Evolutionary conservation across 2,888 invertebrate genomes (phyloP).

Genomic region (Taenaris catops): DNA sequence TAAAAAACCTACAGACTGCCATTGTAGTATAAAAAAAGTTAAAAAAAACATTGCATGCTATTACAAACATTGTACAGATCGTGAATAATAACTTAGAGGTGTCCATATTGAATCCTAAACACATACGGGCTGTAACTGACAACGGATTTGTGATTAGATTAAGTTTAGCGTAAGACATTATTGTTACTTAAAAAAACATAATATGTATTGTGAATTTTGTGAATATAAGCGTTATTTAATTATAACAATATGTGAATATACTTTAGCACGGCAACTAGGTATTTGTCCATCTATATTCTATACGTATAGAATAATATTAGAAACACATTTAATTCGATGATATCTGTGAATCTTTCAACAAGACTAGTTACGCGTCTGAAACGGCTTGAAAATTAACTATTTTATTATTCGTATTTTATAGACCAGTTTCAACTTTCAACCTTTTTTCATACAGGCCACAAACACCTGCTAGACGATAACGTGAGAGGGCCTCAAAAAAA

Average conservation of each 20-base stretch:
- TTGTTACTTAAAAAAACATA: slow-evolving; percentile 72
- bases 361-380: no score
- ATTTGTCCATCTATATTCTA: slow-evolving; percentile 43
- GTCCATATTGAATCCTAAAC: slow-evolving; percentile 24
- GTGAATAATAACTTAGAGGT: slow-evolving; percentile 2
- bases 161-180: slow-evolving; percentile 50
- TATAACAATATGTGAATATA: slow-evolving; percentile 58
- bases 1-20: slow-evolving; percentile 6
- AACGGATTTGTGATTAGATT: slow-evolving; percentile 74
- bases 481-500: no score
- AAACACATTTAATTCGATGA: not conserved
- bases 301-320: slow-evolving; percentile 15
- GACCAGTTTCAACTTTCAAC: no score
- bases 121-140: slow-evolving; percentile 70
- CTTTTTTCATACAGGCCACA: no score
- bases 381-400: no score
- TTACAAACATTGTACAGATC: not conserved
- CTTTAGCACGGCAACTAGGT: slow-evolving; percentile 41
- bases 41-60: slow-evolving; percentile 4
- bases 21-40: slow-evolving; percentile 11
- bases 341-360: slow-evolving; percentile 1
- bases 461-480: no score
- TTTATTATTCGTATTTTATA: no score
- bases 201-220: slow-evolving; percentile 58
- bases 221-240: slow-evolving; percentile 66